A percentile compares a stretch with the other conserved stretches of the same genome.
These are phyloP conservation scores for Ianthella basta DNA, from an alignment of 37 sponge, comb jelly and placozoan genomes.

Conservation along the genomic window DNA sequence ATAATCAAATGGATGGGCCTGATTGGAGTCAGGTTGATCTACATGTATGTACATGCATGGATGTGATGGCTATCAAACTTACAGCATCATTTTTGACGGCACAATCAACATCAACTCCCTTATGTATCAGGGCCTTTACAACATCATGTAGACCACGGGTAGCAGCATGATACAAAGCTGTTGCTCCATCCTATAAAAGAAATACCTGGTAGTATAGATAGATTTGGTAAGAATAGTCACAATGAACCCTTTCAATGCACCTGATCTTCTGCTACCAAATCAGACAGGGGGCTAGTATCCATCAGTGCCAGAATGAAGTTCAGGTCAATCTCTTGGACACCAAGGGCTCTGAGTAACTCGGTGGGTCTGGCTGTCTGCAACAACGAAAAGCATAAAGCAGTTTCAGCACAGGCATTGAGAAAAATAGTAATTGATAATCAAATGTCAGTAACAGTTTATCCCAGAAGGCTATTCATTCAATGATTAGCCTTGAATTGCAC, in stretches of 20 bases:
- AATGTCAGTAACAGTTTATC: too few relatives aligned
- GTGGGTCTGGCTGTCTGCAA: neutral
- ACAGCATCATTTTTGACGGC: neutral
- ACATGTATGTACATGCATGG: too few relatives aligned
- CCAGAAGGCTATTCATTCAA: too few relatives aligned
- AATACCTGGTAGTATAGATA: neutral
- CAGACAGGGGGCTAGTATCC: neutral
- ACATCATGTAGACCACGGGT: constrained; percentile 7
- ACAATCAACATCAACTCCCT: neutral
- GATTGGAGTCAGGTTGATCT: too few relatives aligned
- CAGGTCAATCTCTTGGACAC: neutral
- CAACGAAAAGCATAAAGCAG: too few relatives aligned
- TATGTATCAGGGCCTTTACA: neutral
- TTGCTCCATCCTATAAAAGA: neutral
- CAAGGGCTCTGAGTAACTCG: neutral
- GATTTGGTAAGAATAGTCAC: too few relatives aligned
- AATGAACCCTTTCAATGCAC: neutral
- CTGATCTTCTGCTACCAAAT: neutral
- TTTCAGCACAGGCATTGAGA: too few relatives aligned
- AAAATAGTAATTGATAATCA: too few relatives aligned
- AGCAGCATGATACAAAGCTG: neutral
- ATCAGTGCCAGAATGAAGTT: neutral
- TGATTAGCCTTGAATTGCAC: too few relatives aligned
- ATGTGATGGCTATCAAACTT: too few relatives aligned
- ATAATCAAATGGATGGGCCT: too few relatives aligned